Evolutionary conservation across 2,888 invertebrate genomes (phyloP), one percentile per base, ranked within the genome.

Genomic region (Dioctria rufipes): DNA sequence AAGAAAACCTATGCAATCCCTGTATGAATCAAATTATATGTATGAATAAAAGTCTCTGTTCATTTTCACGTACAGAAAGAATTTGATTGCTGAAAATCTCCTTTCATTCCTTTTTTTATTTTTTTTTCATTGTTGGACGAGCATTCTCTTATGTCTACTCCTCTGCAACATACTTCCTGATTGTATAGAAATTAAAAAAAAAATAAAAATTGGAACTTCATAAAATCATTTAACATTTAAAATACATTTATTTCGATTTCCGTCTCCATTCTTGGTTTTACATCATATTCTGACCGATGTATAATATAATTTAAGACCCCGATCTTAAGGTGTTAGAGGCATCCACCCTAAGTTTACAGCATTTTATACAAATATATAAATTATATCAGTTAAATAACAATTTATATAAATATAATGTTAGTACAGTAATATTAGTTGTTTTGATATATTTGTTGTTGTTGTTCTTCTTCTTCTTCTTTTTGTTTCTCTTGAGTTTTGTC

Each of bases 211-310:
- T 9, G 5, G 40, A 63, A 46, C 39, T 37, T 67, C 51, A 60
- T 78, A 25, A 25, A 25, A 54, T 11, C 11, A 4, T 54, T 54
- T 54, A 83, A 83, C 83, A 83, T 83, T 83, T 82, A 83, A 83
- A 83, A 83, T 83, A 83, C 83, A 83, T 83, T 83, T 83, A 83
- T 82, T 82, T 80, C 78, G 80, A 80, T 81, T 80, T 71, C 67
- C 75, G 60, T 80, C 77, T 71, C 73, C 60, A 67, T 78, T 63
- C n/a, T 63, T 39, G 11, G 46, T 63, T 63, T 66, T 66, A 25
- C 3, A 66, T 66, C 43, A 66, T 43, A 49, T 49, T 77, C 54
- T 63, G 43, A 63, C 51, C 46, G 37, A 63, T 77, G 61, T 73
- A 73, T 9, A 46, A 46, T 63, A 77, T 77, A 13, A 77, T 77